phyloP scores from a whole-genome alignment of 2,888 invertebrate genomes.

The Hymenopus coronatus region DNA sequence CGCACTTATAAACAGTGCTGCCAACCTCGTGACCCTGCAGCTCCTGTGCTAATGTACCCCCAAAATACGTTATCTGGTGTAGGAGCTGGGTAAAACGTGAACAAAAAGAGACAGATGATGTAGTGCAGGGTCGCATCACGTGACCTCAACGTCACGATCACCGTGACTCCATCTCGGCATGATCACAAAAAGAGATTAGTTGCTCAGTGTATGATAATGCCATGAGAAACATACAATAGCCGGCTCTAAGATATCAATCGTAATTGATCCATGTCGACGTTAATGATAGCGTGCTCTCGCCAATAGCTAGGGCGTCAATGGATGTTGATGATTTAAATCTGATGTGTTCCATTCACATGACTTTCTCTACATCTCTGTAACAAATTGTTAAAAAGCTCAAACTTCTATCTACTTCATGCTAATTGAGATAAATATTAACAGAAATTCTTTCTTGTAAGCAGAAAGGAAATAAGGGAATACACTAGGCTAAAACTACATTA shows the following conservation, averaged over 20 bases:
- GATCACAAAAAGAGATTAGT: not conserved
- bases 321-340: not conserved
- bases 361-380: too few relatives aligned
- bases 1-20: not conserved
- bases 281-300: too few relatives aligned
- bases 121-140: conserved; percentile 19
- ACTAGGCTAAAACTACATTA: too few relatives aligned
- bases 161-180: not conserved
- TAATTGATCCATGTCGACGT: too few relatives aligned
- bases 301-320: not conserved
- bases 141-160: conserved; percentile 25
- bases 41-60: not conserved
- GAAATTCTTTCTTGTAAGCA: too few relatives aligned
- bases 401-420: too few relatives aligned
- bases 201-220: not conserved
- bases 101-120: not conserved
- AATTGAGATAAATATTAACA: too few relatives aligned
- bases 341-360: too few relatives aligned
- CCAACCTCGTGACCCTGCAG: not conserved
- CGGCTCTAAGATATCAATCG: not conserved
- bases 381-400: too few relatives aligned
- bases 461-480: too few relatives aligned
- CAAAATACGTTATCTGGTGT: not conserved
- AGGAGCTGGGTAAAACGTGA: not conserved
- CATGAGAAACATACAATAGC: not conserved